Evolutionary conservation across 53 echinoderm and acorn worm species (phyloP), one percentile per base, ranked within the genome.

Genomic region (Actinopyga echinites): DNA sequence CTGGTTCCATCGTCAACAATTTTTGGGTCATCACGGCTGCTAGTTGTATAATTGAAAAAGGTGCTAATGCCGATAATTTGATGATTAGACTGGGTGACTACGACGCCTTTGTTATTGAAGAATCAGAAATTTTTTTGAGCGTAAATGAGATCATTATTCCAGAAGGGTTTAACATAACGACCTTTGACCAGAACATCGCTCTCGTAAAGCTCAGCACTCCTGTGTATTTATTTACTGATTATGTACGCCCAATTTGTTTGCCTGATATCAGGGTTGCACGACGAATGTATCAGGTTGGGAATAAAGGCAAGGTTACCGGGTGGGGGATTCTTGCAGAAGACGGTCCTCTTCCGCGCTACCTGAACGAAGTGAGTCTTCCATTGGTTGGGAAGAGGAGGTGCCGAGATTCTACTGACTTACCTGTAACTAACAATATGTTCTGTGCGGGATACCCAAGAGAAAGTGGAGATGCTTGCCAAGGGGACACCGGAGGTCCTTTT

Each of bases 401-500:
- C 74, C 31, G 58, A 30, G 80, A 62, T 20, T 90, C 90, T 0
- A 85, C 92, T 0, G 26, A 17, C 0, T 57, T 74, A 13, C 5
- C 65, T 1, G 79, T 92, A 21, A 87, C 95, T 0, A 43, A 43
- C 6, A 89, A 79, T 55, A 95, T 95, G 96, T 95, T 95, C 56
- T 95, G 96, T 40, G 96, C 93, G 6, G 96, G 96, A 0, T 91
- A 79, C 52, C 8, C 3, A 0, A 35, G 49, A 25, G 37, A 4
- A 2, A 45, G 74, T 38, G 40, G 44, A 20, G 74, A 73, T 26
- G 32, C 82, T n/a, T 95, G 96, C 59, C 69, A 85, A 20, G 96
- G 96, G 12, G 96, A 95, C 63, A 93, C 88, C 61, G 96, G 96
- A 53, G 96, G 93, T 22, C 93, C 96, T 20, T 86, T 91, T 44